Base-by-base conservation (phyloP, 2,888 invertebrate genomes). In the Thymelicus sylvestris region DNA sequence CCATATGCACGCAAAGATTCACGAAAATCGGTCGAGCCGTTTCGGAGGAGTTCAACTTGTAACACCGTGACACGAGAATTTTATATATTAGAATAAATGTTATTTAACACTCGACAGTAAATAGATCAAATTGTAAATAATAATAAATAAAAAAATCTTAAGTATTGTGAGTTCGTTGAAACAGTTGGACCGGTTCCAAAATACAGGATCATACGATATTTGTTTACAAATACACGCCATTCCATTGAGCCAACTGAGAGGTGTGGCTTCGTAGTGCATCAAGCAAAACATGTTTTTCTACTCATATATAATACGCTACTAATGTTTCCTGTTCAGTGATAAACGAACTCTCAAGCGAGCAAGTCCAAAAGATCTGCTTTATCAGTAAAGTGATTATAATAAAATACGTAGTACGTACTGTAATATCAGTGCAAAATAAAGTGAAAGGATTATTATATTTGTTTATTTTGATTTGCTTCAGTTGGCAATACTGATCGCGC, bases 201-300 rank as follows among this genome's bases (percentile, higher is more conserved):
- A 81, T 69, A 65, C 66, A 41, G 24, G 79, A 88, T 89, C 89
- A 79, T 88, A 88, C 87, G 90, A 88, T 88, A 78, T 88, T 87
- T 90, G 82, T 88, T 89, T 88, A 86, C 86, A 78, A 77, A 79
- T 81, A 71, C 72, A 63, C 74, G 74, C 75, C 76, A 79, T 80
- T 75, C 79, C 81, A 84, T 80, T 82, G 84, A 79, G 70, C 77
- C 75, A 81, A 77, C 75, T 74, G 74, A 81, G 85, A 87, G 90
- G 90, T 86, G 86, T 87, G 86, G 81, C 82, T 63, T 72, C 74
- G 61, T 74, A 71, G 74, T 75, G 70, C 60, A 75, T 47, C 52
- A 71, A 89, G 65, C n/a, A n/a, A n/a, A n/a, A 89, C 88, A 88
- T 89, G 89, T 89, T 90, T 85, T 86, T 82, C 79, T 78, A 77